Conservation (phyloP, 2,113 vertebrate species). For the Silurus glanis region DNA sequence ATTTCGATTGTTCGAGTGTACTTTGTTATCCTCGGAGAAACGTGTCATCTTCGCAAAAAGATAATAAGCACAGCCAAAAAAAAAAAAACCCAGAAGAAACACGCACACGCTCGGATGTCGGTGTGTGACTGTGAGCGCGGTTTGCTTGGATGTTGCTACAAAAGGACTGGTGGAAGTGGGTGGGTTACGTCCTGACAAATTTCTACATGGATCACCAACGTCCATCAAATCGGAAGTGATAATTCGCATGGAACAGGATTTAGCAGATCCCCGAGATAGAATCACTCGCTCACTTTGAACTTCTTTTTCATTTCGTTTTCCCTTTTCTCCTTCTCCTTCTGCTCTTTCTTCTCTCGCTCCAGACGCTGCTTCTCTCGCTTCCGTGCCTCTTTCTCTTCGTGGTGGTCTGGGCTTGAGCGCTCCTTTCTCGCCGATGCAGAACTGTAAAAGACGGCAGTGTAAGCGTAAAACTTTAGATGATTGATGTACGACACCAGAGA, state of each 20-base stretch:
- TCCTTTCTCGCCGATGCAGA: slow-evolving; percentile 52
- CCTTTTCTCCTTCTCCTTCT: slow-evolving; percentile 73
- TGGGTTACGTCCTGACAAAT: not conserved
- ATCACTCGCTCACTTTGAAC: slow-evolving; percentile 67
- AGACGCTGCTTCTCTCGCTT: slow-evolving; percentile 74
- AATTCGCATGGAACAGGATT: not conserved
- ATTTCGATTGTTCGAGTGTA: not conserved
- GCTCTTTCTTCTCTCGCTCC: slow-evolving; percentile 74
- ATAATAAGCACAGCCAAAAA: not conserved
- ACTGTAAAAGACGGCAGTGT: not conserved
- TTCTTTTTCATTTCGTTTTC: slow-evolving; percentile 76
- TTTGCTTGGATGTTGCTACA: not conserved
- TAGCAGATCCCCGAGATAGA: too few relatives aligned
- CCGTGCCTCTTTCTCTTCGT: slow-evolving; percentile 66
- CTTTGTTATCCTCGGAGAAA: not conserved
- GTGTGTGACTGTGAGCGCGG: not conserved
- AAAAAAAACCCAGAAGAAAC: not conserved
- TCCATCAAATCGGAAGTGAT: not conserved
- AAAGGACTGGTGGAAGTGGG: not conserved
- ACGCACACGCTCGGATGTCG: not conserved
- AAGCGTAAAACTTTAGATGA: not conserved
- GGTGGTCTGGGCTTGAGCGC: slow-evolving; percentile 58
- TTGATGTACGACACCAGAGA: not conserved
- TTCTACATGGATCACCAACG: not conserved
- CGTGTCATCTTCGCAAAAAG: not conserved